Evolutionary conservation across 2,888 invertebrate genomes (phyloP).

Genomic region (Drosophila atripex): DNA sequence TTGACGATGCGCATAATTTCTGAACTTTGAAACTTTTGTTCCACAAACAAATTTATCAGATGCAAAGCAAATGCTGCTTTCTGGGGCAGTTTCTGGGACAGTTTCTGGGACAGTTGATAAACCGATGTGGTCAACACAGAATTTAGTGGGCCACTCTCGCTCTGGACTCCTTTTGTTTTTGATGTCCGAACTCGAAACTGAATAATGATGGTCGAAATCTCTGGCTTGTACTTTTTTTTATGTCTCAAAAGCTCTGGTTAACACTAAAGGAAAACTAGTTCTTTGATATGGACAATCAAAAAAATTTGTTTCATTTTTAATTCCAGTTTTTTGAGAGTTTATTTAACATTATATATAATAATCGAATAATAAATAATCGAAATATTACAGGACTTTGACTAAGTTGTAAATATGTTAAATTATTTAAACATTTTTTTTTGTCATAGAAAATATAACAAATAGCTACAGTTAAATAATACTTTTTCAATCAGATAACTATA

Average conservation of each 20-base stretch:
- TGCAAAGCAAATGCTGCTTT: constrained; percentile 51
- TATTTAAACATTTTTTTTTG: background rate
- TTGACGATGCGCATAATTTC: constrained; percentile 66
- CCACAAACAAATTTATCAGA: constrained; percentile 59
- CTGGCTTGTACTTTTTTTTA: constrained; percentile 12
- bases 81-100: constrained; percentile 26
- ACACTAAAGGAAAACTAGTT: background rate
- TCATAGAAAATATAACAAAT: background rate
- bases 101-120: constrained; percentile 31
- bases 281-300: background rate
- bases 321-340: background rate
- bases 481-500: background rate
- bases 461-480: background rate
- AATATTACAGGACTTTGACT: too few species aligned
- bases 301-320: background rate
- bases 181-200: constrained; percentile 5
- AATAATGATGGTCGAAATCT: constrained; percentile 27
- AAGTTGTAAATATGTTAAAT: too few species aligned
- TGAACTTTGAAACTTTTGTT: constrained; percentile 63
- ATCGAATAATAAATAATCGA: too few species aligned
- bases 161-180: constrained; percentile 23
- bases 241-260: background rate
- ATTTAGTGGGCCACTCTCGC: constrained; percentile 5
- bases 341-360: too few species aligned
- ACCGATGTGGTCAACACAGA: constrained; percentile 35